A percentile compares a stretch with the other conserved stretches of the same genome.
Conservation (phyloP, 2,888 invertebrate species). For the Eupithecia exiguata region DNA sequence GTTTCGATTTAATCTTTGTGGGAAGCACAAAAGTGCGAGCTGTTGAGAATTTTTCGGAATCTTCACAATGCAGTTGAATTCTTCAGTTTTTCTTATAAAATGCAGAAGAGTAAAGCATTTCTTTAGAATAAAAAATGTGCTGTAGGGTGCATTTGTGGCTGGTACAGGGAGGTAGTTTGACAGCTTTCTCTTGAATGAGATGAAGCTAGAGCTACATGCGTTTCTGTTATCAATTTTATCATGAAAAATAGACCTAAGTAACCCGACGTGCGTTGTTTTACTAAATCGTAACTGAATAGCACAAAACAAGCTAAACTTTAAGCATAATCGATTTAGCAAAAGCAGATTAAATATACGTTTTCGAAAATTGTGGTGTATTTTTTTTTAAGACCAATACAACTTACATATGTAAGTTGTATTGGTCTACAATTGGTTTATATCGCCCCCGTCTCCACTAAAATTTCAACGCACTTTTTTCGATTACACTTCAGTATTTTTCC, state of each 20-base stretch:
- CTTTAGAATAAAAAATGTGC: not conserved
- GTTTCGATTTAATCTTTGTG: conserved; percentile 60
- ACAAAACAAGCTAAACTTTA: too few relatives aligned
- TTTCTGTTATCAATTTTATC: not conserved
- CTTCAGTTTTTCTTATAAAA: conserved; percentile 6
- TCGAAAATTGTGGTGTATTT: too few relatives aligned
- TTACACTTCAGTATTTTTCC: not conserved
- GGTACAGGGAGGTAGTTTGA: not conserved
- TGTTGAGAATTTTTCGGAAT: conserved; percentile 37
- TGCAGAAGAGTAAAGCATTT: not conserved
- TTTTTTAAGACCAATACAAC: too few relatives aligned
- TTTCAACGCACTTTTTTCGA: not conserved
- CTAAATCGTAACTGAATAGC: too few relatives aligned
- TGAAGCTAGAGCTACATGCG: not conserved
- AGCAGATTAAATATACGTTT: too few relatives aligned
- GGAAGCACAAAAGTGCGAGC: conserved; percentile 41
- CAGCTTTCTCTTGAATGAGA: not conserved
- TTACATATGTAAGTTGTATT: too few relatives aligned
- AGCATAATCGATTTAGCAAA: too few relatives aligned
- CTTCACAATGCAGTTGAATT: conserved; percentile 21
- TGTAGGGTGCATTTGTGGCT: not conserved
- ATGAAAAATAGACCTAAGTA: too few relatives aligned
- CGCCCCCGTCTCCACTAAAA: too few relatives aligned
- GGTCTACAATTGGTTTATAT: too few relatives aligned
- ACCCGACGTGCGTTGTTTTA: too few relatives aligned